Evolutionary conservation across 1,140 invertebrate genomes (phyloP), one percentile per base, ranked within the genome.

Genomic region (Choristoneura fumiferana): DNA sequence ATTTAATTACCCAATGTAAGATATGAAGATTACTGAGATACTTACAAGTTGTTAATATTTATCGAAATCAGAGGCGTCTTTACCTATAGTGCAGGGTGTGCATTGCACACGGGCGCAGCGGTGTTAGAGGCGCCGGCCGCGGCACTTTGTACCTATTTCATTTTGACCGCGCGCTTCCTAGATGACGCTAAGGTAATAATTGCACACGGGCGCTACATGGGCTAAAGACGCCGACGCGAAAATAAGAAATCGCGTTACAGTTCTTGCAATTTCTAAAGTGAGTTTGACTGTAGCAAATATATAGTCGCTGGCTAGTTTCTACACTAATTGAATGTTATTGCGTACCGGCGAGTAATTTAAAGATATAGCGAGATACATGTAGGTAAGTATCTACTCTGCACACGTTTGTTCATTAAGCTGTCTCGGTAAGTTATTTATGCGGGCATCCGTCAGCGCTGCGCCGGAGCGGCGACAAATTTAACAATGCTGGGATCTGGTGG

Each of bases 391-490:
- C n/a, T n/a, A 6, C 22, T 29, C 2, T 29, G 43, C 18, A 22
- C 43, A 18, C 18, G 43, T 33, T 49, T 18, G 43, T 49, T 54
- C 36, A 36, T 37, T 54, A 36, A 57, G 18, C 55, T 68, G 66
- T 67, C 65, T 64, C 58, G 53, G 53, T 60, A 63, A 61, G 77
- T 81, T 87, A 87, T 87, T 87, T 87, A 81, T 69, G 72, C 57
- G 58, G 53, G 43, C 67, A 75, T 84, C 80, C 59, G 61, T 81
- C 79, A 84, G 57, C 76, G 63, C 54, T 14, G 55, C 64, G 77
- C 65, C 65, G 54, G 63, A 56, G 53, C 55, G 62, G 65, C 63
- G 79, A 85, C 84, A 84, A 85, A 84, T 85, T 84, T 80, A 84
- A 84, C 81, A 81, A 83, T 78, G 78, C 73, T n/a, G 4, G 39